phyloP scores from a whole-genome alignment of 2,113 vertebrate species.

The Sinosuthora webbiana region DNA sequence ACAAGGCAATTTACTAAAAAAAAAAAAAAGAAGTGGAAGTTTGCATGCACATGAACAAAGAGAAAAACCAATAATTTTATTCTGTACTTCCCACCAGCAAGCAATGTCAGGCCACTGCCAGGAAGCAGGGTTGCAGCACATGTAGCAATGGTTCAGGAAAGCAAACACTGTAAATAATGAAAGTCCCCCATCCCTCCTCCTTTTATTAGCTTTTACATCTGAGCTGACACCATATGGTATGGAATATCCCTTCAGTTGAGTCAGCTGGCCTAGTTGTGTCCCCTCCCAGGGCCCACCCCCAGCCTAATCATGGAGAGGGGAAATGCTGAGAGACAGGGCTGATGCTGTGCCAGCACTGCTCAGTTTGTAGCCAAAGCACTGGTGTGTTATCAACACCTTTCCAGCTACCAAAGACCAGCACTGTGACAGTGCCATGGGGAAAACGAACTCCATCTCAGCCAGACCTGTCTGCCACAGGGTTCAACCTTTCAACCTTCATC shows the following conservation, averaged over 20 bases:
- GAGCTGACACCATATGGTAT: neutral
- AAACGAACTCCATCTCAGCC: neutral
- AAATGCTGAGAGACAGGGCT: neutral
- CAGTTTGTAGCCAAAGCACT: neutral
- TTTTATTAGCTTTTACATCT: neutral
- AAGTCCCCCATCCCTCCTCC: neutral
- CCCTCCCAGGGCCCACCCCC: neutral
- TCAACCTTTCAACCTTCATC: too few species aligned
- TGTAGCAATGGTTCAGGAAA: neutral
- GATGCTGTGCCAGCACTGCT: neutral
- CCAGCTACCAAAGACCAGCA: neutral
- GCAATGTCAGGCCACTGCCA: accelerated
- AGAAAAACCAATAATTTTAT: neutral
- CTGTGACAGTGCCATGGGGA: neutral
- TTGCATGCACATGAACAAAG: neutral
- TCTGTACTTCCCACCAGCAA: neutral
- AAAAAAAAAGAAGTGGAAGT: neutral
- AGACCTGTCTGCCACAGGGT: neutral
- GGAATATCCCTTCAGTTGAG: neutral
- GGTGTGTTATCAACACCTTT: neutral
- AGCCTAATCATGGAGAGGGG: neutral
- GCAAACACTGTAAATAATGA: neutral
- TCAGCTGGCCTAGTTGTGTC: neutral
- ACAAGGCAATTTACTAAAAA: neutral
- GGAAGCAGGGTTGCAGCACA: neutral